Evolutionary conservation across 2,797 vertebrate genomes (phyloP).

Genomic region (Triplophysa yarkandensis): DNA sequence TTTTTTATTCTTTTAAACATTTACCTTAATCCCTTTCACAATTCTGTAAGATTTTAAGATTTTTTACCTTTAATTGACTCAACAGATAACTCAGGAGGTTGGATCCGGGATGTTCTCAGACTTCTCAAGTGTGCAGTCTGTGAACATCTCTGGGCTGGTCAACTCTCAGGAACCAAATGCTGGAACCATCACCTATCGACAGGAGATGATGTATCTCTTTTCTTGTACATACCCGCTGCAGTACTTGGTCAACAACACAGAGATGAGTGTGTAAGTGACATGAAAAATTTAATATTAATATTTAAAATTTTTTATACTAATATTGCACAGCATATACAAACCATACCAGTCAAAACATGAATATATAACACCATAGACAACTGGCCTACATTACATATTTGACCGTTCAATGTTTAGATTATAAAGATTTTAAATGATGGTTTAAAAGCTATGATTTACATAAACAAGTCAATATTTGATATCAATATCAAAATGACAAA

Average conservation of each 20-base stretch:
- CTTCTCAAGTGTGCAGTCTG: slow-evolving; percentile 68
- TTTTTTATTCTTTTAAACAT: no score
- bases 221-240: slow-evolving; percentile 76
- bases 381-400: no score
- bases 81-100: slow-evolving; percentile 63
- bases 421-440: no score
- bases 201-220: slow-evolving; percentile 71
- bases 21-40: neutral
- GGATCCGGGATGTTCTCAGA: slow-evolving; percentile 69
- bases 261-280: slow-evolving; percentile 71
- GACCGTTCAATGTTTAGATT: no score
- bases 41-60: neutral
- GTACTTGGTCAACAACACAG: slow-evolving; percentile 73
- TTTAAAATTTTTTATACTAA: no score
- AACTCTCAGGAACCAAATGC: slow-evolving; percentile 59
- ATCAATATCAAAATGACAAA: no score
- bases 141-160: slow-evolving; percentile 71
- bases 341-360: no score
- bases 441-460: no score
- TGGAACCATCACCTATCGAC: slow-evolving; percentile 68
- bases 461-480: no score
- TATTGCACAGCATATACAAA: no score
- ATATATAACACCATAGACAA: no score
- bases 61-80: neutral
- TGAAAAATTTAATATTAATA: no score